Evolutionary conservation across 2,888 invertebrate species (phyloP), one percentile per base, ranked within the genome.

Genomic region (Ennomos fuscantarius): DNA sequence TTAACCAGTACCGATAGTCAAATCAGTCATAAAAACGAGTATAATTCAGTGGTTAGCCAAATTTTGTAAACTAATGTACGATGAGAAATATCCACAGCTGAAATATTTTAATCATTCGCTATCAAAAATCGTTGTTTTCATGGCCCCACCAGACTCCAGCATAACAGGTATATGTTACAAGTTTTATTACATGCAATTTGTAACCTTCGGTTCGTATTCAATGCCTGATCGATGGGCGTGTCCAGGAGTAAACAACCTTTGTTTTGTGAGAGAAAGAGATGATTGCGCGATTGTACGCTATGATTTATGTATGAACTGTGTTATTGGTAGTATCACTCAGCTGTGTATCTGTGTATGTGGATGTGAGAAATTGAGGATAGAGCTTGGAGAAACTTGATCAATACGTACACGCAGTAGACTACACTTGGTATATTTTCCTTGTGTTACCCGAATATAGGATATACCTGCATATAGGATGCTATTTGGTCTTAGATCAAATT

Each of bases 171-270:
- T 64, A 60, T 64, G 62, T 60, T 65, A 65, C 62, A 60, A 46
- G 55, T 63, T 65, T 70, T 65, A 70, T 70, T 65, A 67, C 70
- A 63, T 67, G 65, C 69, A 69, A 71, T 71, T 68, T 71, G 68
- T 66, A 66, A 58, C 60, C 63, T 43, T 52, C 51, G 40, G 58
- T 60, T 62, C 60, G 63, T 65, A 65, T 67, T 65, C 67, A 65
- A 65, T 65, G 49, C 58, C 55, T 57, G 66, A 66, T 66, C 57
- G 65, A 65, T 61, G 61, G 62, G 52, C 61, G 57, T 60, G 59
- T 54, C 59, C 56, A 56, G 60, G 55, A 37, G 59, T 60, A 62
- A 59, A 55, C 60, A 50, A 54, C 55, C 58, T 64, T 66, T 66
- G 66, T 66, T 66, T 66, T 48, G 60, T 50, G 56, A 60, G 52